Evolutionary conservation across 2,797 vertebrate genomes (phyloP).

Genomic region (Siniperca obscura): DNA sequence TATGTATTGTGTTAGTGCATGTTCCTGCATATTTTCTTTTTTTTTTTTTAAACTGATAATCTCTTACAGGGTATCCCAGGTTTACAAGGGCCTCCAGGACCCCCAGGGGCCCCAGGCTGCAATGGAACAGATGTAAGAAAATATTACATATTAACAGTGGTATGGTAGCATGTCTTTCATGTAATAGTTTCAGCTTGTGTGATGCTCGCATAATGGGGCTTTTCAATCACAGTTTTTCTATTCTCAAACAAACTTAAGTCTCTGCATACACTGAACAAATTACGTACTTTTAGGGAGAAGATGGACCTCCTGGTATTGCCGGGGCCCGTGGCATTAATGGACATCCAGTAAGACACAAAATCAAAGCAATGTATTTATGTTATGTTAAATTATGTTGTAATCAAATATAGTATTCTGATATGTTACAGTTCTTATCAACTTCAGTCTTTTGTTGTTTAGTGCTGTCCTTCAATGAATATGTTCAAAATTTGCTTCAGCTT

Average conservation of each 20-base stretch:
- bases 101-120: constrained; percentile 88
- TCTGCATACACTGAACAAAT: background rate
- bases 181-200: background rate
- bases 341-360: constrained; percentile 56
- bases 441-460: background rate
- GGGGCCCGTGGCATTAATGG: constrained; percentile 56
- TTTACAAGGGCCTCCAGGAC: constrained; percentile 89
- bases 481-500: constrained; percentile 31
- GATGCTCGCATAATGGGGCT: background rate
- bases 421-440: background rate
- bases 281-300: constrained; percentile 61
- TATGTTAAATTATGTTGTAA: background rate
- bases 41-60: constrained; percentile 14
- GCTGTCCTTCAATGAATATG: background rate
- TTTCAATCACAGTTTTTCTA: background rate
- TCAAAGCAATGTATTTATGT: background rate
- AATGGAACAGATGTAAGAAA: constrained; percentile 92
- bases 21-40: background rate
- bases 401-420: background rate
- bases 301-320: constrained; percentile 54
- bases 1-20: background rate
- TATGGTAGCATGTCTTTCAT: background rate
- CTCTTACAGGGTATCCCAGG: constrained; percentile 89
- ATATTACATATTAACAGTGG: background rate
- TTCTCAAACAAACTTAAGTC: background rate